These are phyloP conservation scores for Brachyistius frenatus DNA, from an alignment of 2,113 vertebrate genomes.

Conservation along the genomic window DNA sequence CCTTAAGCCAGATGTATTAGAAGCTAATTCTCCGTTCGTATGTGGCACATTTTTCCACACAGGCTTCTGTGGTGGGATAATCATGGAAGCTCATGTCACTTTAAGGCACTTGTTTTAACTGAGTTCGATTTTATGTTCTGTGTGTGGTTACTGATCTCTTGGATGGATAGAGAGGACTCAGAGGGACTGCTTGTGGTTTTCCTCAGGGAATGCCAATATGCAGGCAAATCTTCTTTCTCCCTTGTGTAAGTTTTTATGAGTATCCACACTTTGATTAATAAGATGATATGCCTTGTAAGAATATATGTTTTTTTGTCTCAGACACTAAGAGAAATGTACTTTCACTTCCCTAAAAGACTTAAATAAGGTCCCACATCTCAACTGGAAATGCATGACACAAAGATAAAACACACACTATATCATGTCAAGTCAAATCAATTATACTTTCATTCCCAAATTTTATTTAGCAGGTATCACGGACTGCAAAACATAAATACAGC, in stretches of 20 bases:
- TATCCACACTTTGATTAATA: slow-evolving; percentile 23
- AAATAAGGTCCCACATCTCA: neutral
- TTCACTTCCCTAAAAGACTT: neutral
- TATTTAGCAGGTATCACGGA: neutral
- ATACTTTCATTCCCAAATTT: neutral
- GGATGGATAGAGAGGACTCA: slow-evolving; percentile 37
- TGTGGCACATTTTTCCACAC: slow-evolving; percentile 54
- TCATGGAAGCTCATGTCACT: slow-evolving; percentile 54
- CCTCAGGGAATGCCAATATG: slow-evolving; percentile 18
- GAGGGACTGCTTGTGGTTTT: slow-evolving; percentile 51
- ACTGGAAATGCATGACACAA: neutral
- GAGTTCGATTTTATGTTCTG: slow-evolving; percentile 42
- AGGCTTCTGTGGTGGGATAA: slow-evolving; percentile 44
- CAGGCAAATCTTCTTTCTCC: slow-evolving; percentile 23
- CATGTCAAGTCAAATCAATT: neutral
- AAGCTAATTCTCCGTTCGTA: slow-evolving; percentile 52
- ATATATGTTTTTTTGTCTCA: neutral
- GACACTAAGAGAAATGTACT: neutral
- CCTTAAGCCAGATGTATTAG: slow-evolving; percentile 47
- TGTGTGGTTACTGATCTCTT: slow-evolving; percentile 55
- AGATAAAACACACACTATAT: slow-evolving; percentile 1
- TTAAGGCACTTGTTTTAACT: slow-evolving; percentile 57
- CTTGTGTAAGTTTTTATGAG: slow-evolving; percentile 8
- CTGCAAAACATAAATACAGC: neutral
- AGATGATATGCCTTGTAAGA: neutral